Evolutionary conservation across 2,113 vertebrate species (phyloP).

Genomic region (Nicator chloris): DNA sequence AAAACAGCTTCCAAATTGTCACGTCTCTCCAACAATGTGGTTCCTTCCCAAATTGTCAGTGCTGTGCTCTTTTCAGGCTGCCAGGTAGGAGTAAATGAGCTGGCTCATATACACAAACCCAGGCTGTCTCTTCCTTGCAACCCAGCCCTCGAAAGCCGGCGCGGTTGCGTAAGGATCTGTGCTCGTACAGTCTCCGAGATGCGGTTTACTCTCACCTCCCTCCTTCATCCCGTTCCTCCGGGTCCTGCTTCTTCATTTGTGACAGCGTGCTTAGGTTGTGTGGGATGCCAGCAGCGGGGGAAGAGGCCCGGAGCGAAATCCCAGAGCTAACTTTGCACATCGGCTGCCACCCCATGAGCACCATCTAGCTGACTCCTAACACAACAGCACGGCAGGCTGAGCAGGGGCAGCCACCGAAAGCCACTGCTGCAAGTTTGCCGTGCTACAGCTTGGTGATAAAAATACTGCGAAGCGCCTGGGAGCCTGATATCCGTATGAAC

Average conservation of each 20-base stretch:
- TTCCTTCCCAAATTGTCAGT: background rate
- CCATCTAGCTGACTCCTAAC: slow-evolving; percentile 31
- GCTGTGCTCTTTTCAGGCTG: background rate
- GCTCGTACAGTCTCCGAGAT: background rate
- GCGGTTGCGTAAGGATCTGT: rapidly evolving
- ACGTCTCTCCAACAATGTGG: background rate
- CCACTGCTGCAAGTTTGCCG: background rate
- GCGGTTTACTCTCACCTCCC: background rate
- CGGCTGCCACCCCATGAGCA: slow-evolving; percentile 15
- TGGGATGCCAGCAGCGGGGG: background rate
- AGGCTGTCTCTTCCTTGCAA: background rate
- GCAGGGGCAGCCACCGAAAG: background rate
- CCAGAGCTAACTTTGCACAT: background rate
- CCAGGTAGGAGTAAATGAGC: background rate
- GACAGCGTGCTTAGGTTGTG: background rate
- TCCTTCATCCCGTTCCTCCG: background rate
- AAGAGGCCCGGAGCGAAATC: background rate
- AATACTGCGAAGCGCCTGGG: background rate
- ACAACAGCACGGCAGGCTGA: background rate
- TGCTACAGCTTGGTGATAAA: background rate
- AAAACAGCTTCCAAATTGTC: background rate
- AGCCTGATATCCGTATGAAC: background rate
- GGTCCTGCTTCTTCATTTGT: background rate
- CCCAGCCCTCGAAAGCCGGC: background rate
- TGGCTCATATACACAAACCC: background rate